A percentile compares a stretch with the other conserved stretches of the same genome.
These are phyloP conservation scores for Pseudochromis fuscus DNA, from an alignment of 2,797 vertebrate species.

Conservation along the genomic window DNA sequence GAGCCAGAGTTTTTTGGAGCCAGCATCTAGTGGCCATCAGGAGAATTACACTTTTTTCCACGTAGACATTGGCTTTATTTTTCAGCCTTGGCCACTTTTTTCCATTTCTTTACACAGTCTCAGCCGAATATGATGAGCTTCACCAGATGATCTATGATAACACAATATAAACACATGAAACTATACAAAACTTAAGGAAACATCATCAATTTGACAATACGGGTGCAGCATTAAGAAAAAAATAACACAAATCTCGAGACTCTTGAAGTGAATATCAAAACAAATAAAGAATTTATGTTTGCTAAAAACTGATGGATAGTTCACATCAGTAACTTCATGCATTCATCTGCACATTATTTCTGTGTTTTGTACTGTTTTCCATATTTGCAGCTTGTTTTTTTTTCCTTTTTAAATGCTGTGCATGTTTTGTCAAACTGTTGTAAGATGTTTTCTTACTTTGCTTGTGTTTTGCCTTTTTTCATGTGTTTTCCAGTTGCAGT, in stretches of 20 bases:
- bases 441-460: constrained; percentile 21
- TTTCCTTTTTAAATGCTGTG: constrained; percentile 15
- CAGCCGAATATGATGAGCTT: too few species aligned
- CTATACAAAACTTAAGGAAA: neutral
- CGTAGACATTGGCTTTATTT: too few species aligned
- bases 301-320: constrained; percentile 6
- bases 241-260: neutral
- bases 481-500: constrained; percentile 14
- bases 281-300: constrained; percentile 7
- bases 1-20: too few species aligned
- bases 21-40: too few species aligned
- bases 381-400: constrained; percentile 3
- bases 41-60: too few species aligned
- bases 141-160: too few species aligned
- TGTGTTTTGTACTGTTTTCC: constrained; percentile 4
- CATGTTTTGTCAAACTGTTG: constrained; percentile 4
- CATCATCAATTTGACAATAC: neutral
- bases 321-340: neutral
- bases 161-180: too few species aligned
- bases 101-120: too few species aligned
- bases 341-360: constrained; percentile 4
- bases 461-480: neutral
- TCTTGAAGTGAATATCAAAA: neutral
- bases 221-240: neutral
- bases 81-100: too few species aligned